Percentiles rank a stretch among this genome's conserved stretches.
These are phyloP conservation scores for Poecilus cupreus DNA, from an alignment of 2,888 invertebrate species.

Conservation along the genomic window DNA sequence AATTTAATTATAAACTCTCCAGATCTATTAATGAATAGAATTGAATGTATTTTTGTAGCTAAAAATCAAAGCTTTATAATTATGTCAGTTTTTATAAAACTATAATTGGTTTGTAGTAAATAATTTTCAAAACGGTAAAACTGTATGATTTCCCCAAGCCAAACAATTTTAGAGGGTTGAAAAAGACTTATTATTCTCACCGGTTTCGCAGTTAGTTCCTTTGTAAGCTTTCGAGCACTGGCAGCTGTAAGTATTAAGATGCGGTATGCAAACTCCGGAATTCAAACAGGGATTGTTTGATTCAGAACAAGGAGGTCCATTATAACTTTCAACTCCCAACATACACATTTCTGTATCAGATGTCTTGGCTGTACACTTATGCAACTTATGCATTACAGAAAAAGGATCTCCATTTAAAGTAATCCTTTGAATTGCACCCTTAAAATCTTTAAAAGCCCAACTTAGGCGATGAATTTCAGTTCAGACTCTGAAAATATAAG, in stretches of 20 bases:
- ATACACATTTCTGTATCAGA: constrained; percentile 68
- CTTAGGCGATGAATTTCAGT: constrained; percentile 81
- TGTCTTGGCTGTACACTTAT: constrained; percentile 68
- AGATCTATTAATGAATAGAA: no score
- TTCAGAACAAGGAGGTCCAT: constrained; percentile 78
- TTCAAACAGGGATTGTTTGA: constrained; percentile 83
- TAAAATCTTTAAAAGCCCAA: constrained; percentile 83
- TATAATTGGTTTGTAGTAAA: no score
- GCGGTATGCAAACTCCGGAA: constrained; percentile 87
- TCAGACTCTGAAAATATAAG: constrained; percentile 75
- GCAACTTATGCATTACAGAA: constrained; percentile 69
- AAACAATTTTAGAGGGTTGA: no score
- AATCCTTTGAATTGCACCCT: constrained; percentile 90
- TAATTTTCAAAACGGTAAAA: no score
- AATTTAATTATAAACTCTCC: no score
- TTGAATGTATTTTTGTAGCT: no score
- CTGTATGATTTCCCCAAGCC: no score
- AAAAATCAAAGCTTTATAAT: no score
- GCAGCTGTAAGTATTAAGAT: constrained; percentile 87
- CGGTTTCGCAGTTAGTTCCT: constrained; percentile 84
- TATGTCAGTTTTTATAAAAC: no score
- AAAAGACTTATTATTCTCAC: constrained; percentile 66
- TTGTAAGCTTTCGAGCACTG: constrained; percentile 83
- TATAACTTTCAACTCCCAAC: constrained; percentile 80
- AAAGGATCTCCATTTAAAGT: constrained; percentile 81